Percentiles rank a stretch among this genome's conserved stretches.
These are phyloP conservation scores for Drosophila bocqueti DNA, from an alignment of 1,140 invertebrate genomes.

Conservation along the genomic window DNA sequence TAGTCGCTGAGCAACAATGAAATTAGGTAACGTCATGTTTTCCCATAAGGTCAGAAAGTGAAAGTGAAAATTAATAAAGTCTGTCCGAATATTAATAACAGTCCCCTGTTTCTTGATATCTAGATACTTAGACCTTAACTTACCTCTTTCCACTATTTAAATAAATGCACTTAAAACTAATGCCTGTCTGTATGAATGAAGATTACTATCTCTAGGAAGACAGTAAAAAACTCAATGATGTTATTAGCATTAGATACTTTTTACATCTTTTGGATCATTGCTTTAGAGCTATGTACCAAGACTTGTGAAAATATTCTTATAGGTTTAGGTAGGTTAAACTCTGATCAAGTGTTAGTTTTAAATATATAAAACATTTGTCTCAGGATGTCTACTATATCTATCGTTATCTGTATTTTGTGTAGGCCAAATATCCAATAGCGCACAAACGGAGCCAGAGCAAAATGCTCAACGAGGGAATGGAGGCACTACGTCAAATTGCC, in stretches of 20 bases:
- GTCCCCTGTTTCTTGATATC: not conserved
- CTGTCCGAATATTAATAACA: not conserved
- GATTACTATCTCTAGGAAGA: not conserved
- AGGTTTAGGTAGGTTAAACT: too few species aligned
- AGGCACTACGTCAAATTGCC: conserved; percentile 84
- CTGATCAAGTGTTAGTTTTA: not conserved
- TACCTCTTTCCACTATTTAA: not conserved
- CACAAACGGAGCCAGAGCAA: conserved; percentile 83
- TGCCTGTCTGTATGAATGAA: not conserved
- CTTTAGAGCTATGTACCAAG: too few species aligned
- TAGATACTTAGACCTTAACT: not conserved
- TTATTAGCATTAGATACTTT: not conserved
- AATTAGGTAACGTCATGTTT: too few species aligned
- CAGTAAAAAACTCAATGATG: not conserved
- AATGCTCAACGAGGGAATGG: conserved; percentile 85
- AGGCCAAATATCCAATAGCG: conserved; percentile 80
- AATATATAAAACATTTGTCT: not conserved
- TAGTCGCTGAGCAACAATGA: not conserved
- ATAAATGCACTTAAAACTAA: not conserved
- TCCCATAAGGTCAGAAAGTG: not conserved
- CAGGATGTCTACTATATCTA: not conserved
- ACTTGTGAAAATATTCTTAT: too few species aligned
- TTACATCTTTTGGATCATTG: not conserved
- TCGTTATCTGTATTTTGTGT: not conserved
- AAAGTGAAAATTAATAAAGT: not conserved